These are phyloP conservation scores for Aldrovandia affinis DNA, from an alignment of 2,797 vertebrate species.

Conservation along the genomic window DNA sequence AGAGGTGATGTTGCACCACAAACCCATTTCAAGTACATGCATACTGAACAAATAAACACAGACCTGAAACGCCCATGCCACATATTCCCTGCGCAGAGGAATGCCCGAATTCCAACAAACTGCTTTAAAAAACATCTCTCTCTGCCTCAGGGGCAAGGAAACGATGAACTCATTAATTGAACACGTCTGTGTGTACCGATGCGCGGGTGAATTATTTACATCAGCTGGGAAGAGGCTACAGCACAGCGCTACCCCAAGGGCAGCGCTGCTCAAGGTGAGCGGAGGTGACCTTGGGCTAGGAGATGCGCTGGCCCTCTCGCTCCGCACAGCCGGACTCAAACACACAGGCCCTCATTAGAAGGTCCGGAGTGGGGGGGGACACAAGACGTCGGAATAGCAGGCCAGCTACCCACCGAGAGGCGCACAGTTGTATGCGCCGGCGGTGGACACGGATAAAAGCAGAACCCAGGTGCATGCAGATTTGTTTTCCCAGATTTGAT, in stretches of 20 bases:
- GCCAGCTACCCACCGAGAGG: not conserved
- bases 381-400: not conserved
- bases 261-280: constrained; percentile 3
- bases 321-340: constrained; percentile 15
- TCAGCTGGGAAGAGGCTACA: not conserved
- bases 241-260: not conserved
- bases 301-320: not conserved
- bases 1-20: not conserved
- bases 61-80: not conserved
- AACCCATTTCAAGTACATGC: not conserved
- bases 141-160: not conserved
- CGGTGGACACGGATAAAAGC: not conserved
- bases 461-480: not conserved
- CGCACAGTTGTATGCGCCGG: not conserved
- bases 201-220: constrained; percentile 24
- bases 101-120: not conserved
- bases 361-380: not conserved
- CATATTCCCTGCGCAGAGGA: not conserved
- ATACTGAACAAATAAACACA: not conserved
- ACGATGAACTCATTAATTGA: not conserved
- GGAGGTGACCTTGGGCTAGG: constrained; percentile 11
- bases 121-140: not conserved
- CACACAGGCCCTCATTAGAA: constrained; percentile 8
- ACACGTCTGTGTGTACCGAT: constrained; percentile 26
- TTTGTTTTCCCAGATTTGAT: not conserved